Evolutionary conservation across 2,797 vertebrate genomes (phyloP).

Genomic region (Morelia viridis): DNA sequence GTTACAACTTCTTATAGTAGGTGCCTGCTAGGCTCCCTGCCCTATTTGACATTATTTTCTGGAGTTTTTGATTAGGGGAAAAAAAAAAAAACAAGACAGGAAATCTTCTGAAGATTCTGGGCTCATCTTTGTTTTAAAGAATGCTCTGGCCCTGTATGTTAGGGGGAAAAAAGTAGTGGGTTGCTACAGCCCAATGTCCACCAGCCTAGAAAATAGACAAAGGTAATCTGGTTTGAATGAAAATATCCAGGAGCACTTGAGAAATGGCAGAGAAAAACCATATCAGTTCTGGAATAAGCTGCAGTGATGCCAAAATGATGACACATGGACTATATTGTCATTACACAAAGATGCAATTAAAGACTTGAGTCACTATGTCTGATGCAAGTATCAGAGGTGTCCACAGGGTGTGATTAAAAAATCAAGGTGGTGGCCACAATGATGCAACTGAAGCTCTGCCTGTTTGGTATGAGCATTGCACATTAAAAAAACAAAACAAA

Average conservation of each 20-base stretch:
- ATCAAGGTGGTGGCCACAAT: not conserved
- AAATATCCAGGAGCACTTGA: not conserved
- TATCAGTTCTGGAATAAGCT: not conserved
- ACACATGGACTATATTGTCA: not conserved
- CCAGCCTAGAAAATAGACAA: not conserved
- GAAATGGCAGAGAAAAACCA: not conserved
- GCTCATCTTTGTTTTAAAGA: not conserved
- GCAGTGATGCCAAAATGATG: not conserved
- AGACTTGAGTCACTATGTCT: not conserved
- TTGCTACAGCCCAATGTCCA: not conserved
- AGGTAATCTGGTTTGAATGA: not conserved
- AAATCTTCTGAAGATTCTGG: not conserved
- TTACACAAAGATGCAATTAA: not conserved
- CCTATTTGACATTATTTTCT: not conserved
- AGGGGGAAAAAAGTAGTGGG: not conserved
- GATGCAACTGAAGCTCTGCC: too few relatives aligned
- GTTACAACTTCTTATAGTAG: not conserved
- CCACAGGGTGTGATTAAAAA: not conserved
- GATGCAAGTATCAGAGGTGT: not conserved
- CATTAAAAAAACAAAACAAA: too few relatives aligned
- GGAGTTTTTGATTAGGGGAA: not conserved
- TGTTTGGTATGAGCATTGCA: too few relatives aligned
- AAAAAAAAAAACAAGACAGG: not conserved
- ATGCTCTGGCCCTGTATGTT: not conserved
- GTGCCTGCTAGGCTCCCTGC: not conserved